These are phyloP conservation scores for Lophochroa leadbeateri DNA, from an alignment of 2,113 vertebrate species.

Conservation along the genomic window DNA sequence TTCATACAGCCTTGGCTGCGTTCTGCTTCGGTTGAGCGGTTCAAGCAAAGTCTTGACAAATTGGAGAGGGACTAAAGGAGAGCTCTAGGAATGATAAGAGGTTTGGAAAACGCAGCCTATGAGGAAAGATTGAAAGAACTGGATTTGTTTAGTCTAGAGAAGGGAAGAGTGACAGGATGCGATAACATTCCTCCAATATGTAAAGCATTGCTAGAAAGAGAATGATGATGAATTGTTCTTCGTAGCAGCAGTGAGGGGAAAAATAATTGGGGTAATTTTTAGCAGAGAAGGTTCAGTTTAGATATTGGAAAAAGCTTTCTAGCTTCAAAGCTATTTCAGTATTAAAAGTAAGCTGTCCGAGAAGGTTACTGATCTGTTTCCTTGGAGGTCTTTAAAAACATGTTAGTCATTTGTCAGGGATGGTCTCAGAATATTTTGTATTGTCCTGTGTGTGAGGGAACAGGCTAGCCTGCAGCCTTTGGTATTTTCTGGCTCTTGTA, in stretches of 20 bases:
- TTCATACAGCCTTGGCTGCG: not conserved
- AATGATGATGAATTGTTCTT: constrained; percentile 60
- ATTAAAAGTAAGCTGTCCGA: not conserved
- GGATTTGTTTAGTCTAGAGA: constrained; percentile 68
- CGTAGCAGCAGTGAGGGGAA: not conserved
- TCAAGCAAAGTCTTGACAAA: constrained; percentile 50
- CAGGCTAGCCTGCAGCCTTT: not conserved
- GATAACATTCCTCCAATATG: constrained; percentile 53
- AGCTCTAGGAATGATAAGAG: constrained; percentile 64
- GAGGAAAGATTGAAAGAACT: constrained; percentile 65
- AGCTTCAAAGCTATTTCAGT: not conserved
- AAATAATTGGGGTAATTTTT: constrained; percentile 23
- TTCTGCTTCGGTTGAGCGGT: not conserved
- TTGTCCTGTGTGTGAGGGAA: not conserved
- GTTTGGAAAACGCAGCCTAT: constrained; percentile 48
- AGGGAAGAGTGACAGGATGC: constrained; percentile 53
- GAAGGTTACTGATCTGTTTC: constrained; percentile 19
- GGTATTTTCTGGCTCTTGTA: not conserved
- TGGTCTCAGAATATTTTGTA: not conserved
- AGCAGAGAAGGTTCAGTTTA: constrained; percentile 1
- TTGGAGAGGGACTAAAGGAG: constrained; percentile 45
- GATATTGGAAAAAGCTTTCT: not conserved
- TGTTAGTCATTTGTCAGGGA: not conserved
- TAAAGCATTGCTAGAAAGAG: constrained; percentile 51
- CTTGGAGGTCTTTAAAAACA: constrained; percentile 37